Evolutionary conservation across 2,113 vertebrate species (phyloP), one percentile per base, ranked within the genome.

Genomic region (Oreochromis niloticus): DNA sequence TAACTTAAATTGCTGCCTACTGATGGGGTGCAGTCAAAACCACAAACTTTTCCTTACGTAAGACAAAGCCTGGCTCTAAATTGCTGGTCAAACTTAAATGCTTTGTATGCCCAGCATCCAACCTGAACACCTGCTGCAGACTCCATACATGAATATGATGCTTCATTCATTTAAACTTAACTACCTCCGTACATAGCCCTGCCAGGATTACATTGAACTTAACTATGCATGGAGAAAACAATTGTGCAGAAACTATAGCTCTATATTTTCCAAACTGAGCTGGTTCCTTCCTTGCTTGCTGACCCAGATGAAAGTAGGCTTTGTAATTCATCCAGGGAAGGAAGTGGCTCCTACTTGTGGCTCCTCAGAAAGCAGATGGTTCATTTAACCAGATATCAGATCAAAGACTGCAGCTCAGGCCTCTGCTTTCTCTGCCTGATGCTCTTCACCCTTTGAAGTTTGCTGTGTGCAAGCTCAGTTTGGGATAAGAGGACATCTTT

Each of bases 321-420:
- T 27, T 68, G n/a, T 78, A 27, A 32, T 55, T 63, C 16, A 1
- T 24, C 87, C 50, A 41, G 46, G 19, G 11, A 9, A 46, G 27
- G 19, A 52, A 30, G 32, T 16, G 16, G 9, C 43, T 75, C 32
- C 46, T 73, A 61, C 30, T 54, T 24, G 27, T 83, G 22, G 34
- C 50, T 85, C 71, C 2, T 4, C 22, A 12, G 59, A 61, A 24
- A 81, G 55, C 86, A 80, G 87, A 81, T 54, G 87, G 12, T 85
- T 84, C n/a, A 68, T 86, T 93, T 61, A 90, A 85, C 66, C 91
- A 85, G 57, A 79, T 84, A 63, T 78, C 50, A 83, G 81, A 91
- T 91, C 75, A 92, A 85, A 92, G 46, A 19, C 5, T 10, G 68
- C 39, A 32, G 83, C 75, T 78, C 73, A 5, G 46, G 46, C 73